Percentiles rank a stretch among this genome's conserved stretches.
phyloP scores from a whole-genome alignment of 2,113 vertebrate species.

The Columba janthina region DNA sequence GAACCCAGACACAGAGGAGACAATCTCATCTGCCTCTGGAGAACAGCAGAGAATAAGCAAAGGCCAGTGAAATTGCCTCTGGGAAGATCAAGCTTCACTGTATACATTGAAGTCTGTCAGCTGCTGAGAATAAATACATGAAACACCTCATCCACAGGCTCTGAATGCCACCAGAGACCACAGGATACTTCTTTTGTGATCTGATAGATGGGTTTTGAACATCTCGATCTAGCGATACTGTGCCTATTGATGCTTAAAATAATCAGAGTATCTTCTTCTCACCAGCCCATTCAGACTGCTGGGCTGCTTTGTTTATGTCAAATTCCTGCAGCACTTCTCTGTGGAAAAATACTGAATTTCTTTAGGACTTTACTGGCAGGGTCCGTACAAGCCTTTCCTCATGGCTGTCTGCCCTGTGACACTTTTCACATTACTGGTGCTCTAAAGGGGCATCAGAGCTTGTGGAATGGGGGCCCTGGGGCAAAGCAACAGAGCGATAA shows the following conservation, averaged over 20 bases:
- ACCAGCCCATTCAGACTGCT: not conserved
- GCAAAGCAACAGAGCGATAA: not conserved
- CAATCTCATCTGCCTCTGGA: not conserved
- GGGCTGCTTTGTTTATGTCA: not conserved
- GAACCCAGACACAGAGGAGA: not conserved
- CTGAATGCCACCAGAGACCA: not conserved
- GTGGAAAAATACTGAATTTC: not conserved
- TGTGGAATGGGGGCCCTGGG: not conserved
- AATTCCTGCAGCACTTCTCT: not conserved
- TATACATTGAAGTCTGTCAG: not conserved
- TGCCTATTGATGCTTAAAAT: not conserved
- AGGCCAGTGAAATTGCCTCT: not conserved
- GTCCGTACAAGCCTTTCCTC: not conserved
- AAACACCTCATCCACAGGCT: not conserved
- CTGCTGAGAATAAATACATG: not conserved
- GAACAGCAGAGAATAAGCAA: slow-evolving; percentile 18
- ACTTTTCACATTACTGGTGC: not conserved
- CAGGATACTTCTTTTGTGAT: not conserved
- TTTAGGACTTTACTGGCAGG: not conserved
- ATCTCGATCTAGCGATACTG: not conserved
- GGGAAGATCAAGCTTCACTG: not conserved
- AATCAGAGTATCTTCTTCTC: not conserved
- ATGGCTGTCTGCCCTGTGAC: not conserved
- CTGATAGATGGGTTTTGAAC: not conserved
- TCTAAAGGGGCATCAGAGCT: not conserved